Percentiles rank a stretch among this genome's conserved stretches.
Evolutionary conservation across 2,113 vertebrate genomes (phyloP).

Genomic region (Cranoglanis bouderius): DNA sequence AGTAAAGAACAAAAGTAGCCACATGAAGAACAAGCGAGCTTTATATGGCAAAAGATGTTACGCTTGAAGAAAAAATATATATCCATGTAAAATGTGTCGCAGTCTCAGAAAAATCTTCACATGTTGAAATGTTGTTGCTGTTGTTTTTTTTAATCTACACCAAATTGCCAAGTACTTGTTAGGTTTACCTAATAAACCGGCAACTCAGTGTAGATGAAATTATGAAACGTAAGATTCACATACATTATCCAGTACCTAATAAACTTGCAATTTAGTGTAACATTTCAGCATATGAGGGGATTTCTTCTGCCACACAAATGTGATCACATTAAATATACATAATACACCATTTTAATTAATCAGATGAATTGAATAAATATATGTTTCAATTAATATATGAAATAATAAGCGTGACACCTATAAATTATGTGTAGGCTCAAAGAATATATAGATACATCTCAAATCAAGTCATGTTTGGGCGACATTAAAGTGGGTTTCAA

Average conservation of each 20-base stretch:
- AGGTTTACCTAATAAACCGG: background rate
- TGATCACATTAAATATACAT: background rate
- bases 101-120: background rate
- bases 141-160: background rate
- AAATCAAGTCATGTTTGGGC: background rate
- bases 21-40: background rate
- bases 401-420: background rate
- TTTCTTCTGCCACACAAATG: background rate
- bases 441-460: background rate
- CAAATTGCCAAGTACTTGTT: background rate
- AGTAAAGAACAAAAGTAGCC: background rate
- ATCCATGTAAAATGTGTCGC: background rate
- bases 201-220: background rate
- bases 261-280: background rate
- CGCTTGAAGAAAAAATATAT: background rate
- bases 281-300: background rate
- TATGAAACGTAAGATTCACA: background rate
- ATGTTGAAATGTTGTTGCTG: background rate
- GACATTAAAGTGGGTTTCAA: background rate
- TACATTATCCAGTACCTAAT: background rate
- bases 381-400: background rate
- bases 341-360: background rate
- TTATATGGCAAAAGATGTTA: background rate
- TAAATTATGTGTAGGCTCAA: background rate
- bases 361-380: background rate